A percentile compares a stretch with the other conserved stretches of the same genome.
Conservation (phyloP, 2,113 vertebrate genomes). For the Motacilla tschutschensis region DNA sequence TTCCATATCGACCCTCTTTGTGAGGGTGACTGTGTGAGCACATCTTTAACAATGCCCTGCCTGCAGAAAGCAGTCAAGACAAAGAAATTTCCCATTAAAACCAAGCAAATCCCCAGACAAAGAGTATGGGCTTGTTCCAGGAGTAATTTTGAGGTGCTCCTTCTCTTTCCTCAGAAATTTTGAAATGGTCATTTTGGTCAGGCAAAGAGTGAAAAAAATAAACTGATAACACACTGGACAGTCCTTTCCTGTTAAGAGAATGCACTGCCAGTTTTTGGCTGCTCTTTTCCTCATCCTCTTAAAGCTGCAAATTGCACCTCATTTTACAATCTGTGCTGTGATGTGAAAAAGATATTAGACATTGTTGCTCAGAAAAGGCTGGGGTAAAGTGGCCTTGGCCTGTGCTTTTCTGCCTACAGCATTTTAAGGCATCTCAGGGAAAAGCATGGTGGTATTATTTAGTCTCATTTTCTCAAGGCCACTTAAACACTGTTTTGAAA, state of each 20-base stretch:
- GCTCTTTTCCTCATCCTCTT: conserved; percentile 12
- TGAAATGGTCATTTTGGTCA: neutral
- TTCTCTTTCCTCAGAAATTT: neutral
- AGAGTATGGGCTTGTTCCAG: neutral
- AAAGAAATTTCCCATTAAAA: neutral
- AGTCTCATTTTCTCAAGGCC: conserved; percentile 46
- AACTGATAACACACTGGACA: neutral
- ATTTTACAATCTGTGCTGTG: conserved; percentile 33
- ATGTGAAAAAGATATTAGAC: conserved; percentile 50
- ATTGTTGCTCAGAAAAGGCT: conserved; percentile 18
- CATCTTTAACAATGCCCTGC: neutral
- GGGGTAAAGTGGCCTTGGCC: conserved; percentile 20
- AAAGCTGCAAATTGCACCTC: conserved; percentile 33
- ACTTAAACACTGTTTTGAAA: conserved; percentile 30
- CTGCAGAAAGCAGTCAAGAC: neutral
- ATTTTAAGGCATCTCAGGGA: neutral
- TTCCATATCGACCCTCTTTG: accelerated
- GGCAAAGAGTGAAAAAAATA: conserved; percentile 3
- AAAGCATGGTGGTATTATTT: conserved; percentile 29
- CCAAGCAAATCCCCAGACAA: neutral
- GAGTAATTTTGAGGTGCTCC: neutral
- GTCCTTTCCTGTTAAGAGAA: neutral
- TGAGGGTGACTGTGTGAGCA: neutral
- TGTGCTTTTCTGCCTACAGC: neutral
- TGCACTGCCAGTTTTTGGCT: neutral